Base-by-base conservation (phyloP, 2,113 vertebrate genomes). In the Callaeas wilsoni region DNA sequence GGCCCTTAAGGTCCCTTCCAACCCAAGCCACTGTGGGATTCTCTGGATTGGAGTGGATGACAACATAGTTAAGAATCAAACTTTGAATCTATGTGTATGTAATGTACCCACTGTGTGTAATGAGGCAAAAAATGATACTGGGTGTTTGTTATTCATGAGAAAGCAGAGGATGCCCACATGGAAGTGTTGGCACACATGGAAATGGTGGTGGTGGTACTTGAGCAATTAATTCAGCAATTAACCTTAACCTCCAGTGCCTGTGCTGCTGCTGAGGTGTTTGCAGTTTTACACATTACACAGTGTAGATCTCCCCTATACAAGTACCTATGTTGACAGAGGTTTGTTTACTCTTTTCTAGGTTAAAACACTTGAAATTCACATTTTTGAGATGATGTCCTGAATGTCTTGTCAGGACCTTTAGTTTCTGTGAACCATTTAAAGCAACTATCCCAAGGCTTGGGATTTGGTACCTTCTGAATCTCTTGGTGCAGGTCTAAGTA, bases 271-370 rank as follows among this genome's bases (percentile, higher is more conserved):
- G 35, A 27, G 68, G 49, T 78, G 23, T 52, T 57, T 63, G 39
- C 63, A 62, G 80, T 39, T 44, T 23, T 1, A 5, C 39, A 3
- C 0, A 3, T 17, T 46, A 12, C 9, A 2, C 74, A 26, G 33
- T 12, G 13, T 60, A 4, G 8, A 18, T 37, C 39, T 67, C 52
- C 13, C 3, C 59, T 20, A 2, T 23, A 9, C 11, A 3, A 12
- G 19, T n/a, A 13, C 19, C 41, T 60, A 10, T 19, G 0, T 7
- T 47, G 30, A 67, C 42, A 16, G 26, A 9, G 56, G 64, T 84
- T 85, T 46, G 2, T 78, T 92, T 32, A 18, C 49, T 81, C 52
- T 52, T 83, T 80, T 52, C 56, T 41, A 37, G 29, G 16, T 68
- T 76, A 57, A 84, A 60, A 35, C 35, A 41, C 39, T 84, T n/a